A percentile compares a stretch with the other conserved stretches of the same genome.
phyloP scores from a whole-genome alignment of 2,113 vertebrate species.

The Channa argus region DNA sequence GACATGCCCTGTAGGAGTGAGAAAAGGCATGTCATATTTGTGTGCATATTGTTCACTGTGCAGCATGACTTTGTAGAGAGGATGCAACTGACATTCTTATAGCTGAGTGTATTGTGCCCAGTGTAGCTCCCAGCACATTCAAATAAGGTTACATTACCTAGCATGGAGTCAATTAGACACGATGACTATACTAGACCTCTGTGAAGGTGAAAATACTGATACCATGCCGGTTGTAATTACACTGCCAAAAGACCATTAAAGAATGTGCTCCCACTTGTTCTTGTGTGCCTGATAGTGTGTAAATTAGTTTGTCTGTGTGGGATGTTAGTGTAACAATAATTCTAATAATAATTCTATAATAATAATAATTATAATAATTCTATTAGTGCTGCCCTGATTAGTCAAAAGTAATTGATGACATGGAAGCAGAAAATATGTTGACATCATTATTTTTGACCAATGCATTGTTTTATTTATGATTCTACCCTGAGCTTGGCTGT shows the following conservation, averaged over 20 bases:
- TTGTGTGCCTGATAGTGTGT: background rate
- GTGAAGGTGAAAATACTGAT: conserved; percentile 42
- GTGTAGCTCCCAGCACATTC: conserved; percentile 10
- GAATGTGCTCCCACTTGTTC: background rate
- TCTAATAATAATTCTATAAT: too few species aligned
- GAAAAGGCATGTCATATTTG: background rate
- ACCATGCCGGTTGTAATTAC: conserved; percentile 17
- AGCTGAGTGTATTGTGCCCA: conserved; percentile 32
- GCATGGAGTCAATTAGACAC: conserved; percentile 29
- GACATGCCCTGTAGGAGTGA: conserved; percentile 24
- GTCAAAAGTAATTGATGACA: too few species aligned
- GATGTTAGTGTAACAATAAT: conserved; percentile 17
- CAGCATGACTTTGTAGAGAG: background rate
- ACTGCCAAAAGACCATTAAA: conserved; percentile 12
- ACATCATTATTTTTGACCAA: too few species aligned
- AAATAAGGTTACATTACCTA: conserved; percentile 32
- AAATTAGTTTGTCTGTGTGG: background rate
- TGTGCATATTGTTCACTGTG: conserved; percentile 11
- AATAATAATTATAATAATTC: too few species aligned
- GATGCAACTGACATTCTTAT: too few species aligned
- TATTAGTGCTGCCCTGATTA: too few species aligned
- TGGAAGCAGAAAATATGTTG: too few species aligned
- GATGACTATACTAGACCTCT: conserved; percentile 42
- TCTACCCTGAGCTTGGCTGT: too few species aligned
- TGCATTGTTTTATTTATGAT: too few species aligned